Evolutionary conservation across 2,797 vertebrate species (phyloP).

Genomic region (Craterocephalus amniculus): DNA sequence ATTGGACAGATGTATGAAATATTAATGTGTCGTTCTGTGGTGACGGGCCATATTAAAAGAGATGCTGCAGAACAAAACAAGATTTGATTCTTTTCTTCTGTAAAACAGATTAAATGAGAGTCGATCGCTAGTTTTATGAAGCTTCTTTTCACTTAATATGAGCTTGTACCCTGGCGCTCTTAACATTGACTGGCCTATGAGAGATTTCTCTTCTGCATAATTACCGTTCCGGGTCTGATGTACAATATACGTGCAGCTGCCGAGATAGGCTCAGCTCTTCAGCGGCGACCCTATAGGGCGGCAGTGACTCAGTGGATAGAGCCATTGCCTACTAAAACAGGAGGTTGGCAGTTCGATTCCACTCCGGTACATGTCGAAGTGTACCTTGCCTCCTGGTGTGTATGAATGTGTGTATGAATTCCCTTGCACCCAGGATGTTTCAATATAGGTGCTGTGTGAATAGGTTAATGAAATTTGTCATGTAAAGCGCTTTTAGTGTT

Average conservation of each 20-base stretch:
- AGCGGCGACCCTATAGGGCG: no score
- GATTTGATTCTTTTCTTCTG: slow-evolving; percentile 11
- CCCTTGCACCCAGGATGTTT: no score
- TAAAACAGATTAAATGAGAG: slow-evolving; percentile 31
- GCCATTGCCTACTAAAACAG: no score
- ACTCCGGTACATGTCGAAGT: no score
- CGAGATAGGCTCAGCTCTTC: background rate
- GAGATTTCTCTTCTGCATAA: background rate
- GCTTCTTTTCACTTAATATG: background rate
- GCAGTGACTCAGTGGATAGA: no score
- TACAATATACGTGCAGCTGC: background rate
- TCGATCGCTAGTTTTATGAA: slow-evolving; percentile 9
- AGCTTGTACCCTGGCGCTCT: background rate
- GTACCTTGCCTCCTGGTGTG: no score
- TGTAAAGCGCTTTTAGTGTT: no score
- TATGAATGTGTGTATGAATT: no score
- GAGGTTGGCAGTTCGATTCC: no score
- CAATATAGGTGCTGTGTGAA: no score
- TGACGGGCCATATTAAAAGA: slow-evolving; percentile 10
- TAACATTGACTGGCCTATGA: background rate
- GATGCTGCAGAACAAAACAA: background rate
- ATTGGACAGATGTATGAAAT: slow-evolving; percentile 37
- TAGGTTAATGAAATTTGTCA: no score
- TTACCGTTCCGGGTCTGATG: background rate
- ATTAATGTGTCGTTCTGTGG: slow-evolving; percentile 28